Percentiles rank a stretch among this genome's conserved stretches.
These are phyloP conservation scores for Tetheella fluctuosa DNA, from an alignment of 2,888 invertebrate species.

Conservation along the genomic window DNA sequence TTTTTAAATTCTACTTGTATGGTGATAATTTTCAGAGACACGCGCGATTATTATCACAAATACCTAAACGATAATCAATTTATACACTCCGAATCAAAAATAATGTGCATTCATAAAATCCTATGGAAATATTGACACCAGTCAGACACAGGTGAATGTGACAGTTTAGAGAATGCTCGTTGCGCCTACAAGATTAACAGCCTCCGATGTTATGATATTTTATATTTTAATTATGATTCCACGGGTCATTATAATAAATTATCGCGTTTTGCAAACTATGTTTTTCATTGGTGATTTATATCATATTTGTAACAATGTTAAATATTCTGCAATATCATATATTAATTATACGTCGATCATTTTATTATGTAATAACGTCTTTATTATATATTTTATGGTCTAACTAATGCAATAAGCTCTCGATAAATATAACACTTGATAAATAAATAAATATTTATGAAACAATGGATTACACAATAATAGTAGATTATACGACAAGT, in stretches of 20 bases:
- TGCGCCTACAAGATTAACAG: background rate
- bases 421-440: too few species aligned
- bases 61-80: background rate
- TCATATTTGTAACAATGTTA: background rate
- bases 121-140: too few species aligned
- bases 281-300: background rate
- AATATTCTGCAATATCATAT: background rate
- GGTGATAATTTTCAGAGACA: too few species aligned
- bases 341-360: background rate
- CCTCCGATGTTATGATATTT: background rate
- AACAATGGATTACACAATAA: too few species aligned
- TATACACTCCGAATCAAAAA: too few species aligned
- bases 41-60: background rate
- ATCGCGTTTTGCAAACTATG: background rate
- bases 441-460: too few species aligned
- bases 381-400: background rate
- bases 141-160: too few species aligned
- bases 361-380: background rate
- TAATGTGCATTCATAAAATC: too few species aligned
- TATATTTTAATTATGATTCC: background rate
- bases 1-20: too few species aligned
- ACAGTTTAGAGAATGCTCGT: too few species aligned
- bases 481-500: too few species aligned
- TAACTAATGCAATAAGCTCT: background rate
- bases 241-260: background rate